Conservation (phyloP, 2,888 invertebrate genomes). For the Aspidiotus destructor region DNA sequence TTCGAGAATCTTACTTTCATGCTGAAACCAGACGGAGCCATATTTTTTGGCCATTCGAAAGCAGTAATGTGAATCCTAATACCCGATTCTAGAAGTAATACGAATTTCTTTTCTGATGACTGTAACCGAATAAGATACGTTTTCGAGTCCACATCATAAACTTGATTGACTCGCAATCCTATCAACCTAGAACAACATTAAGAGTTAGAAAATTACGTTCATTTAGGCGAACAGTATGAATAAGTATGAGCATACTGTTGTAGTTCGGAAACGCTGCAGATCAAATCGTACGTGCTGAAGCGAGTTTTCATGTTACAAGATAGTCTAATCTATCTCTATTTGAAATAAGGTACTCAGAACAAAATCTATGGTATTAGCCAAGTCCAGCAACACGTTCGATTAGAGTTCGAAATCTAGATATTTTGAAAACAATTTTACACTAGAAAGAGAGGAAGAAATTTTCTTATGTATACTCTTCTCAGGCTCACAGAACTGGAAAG, state of each 20-base stretch:
- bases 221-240: neutral
- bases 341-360: neutral
- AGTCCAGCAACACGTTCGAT: no score
- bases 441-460: no score
- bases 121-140: constrained; percentile 85
- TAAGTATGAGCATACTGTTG: constrained; percentile 53
- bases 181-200: constrained; percentile 51
- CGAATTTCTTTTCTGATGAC: constrained; percentile 74
- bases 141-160: constrained; percentile 94
- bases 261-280: constrained; percentile 77
- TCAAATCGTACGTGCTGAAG: constrained; percentile 86
- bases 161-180: constrained; percentile 90
- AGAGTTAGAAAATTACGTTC: neutral
- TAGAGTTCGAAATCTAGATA: no score
- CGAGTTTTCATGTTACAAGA: constrained; percentile 69
- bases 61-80: constrained; percentile 85
- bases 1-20: constrained; percentile 66
- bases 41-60: constrained; percentile 98
- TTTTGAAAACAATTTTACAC: no score
- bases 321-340: neutral
- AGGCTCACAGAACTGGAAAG: no score
- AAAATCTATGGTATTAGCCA: no score
- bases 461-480: no score
- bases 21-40: constrained; percentile 86
- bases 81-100: constrained; percentile 88